phyloP scores from a whole-genome alignment of 2,797 vertebrate species.

The Babyrousa celebensis region DNA sequence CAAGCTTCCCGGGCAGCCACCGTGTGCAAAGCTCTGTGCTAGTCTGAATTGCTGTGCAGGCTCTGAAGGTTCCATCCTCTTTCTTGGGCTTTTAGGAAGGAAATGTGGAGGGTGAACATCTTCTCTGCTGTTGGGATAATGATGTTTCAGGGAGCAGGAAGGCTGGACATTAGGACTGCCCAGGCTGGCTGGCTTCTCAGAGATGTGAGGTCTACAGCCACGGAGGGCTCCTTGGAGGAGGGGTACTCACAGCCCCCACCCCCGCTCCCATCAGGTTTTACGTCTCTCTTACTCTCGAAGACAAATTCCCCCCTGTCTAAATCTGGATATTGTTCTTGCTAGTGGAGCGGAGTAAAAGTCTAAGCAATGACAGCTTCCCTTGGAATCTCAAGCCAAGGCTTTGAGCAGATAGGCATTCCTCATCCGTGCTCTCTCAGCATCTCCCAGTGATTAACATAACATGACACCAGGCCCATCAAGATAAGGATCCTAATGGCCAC shows the following conservation, averaged over 20 bases:
- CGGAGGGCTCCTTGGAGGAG: background rate
- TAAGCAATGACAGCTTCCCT: constrained; percentile 55
- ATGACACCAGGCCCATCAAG: constrained; percentile 82
- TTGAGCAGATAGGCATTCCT: constrained; percentile 72
- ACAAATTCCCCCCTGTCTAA: constrained; percentile 72
- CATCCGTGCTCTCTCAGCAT: background rate
- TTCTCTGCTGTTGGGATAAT: background rate
- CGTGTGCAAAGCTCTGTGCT: background rate
- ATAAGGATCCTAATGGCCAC: constrained; percentile 85
- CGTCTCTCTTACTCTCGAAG: background rate
- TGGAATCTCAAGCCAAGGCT: constrained; percentile 68
- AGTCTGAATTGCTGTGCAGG: background rate
- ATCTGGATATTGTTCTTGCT: constrained; percentile 58
- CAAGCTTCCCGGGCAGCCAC: background rate
- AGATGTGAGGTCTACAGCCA: background rate
- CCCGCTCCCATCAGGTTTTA: background rate
- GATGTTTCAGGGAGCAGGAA: background rate
- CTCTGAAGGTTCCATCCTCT: background rate
- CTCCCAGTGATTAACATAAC: constrained; percentile 66
- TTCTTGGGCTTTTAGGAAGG: constrained; percentile 25
- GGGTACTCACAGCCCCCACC: background rate
- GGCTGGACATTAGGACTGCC: background rate
- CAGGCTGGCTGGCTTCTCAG: background rate
- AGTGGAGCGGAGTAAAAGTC: background rate
- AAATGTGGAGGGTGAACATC: background rate